A percentile compares a stretch with the other conserved stretches of the same genome.
phyloP scores from a whole-genome alignment of 2,113 vertebrate species.

The Perognathus longimembris region DNA sequence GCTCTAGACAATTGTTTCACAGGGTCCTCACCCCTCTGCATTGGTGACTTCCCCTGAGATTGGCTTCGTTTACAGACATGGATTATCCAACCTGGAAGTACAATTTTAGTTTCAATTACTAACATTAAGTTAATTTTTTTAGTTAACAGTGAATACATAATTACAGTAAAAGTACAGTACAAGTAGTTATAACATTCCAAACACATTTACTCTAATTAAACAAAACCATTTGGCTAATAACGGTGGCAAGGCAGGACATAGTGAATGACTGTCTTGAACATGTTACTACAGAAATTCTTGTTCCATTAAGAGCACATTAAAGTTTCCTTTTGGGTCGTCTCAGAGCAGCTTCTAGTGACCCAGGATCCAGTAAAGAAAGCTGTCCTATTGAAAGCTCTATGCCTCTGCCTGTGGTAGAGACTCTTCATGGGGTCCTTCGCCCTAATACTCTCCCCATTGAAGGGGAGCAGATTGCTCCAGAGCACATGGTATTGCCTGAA shows the following conservation, averaged over 20 bases:
- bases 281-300: background rate
- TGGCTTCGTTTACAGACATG: background rate
- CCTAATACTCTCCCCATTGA: background rate
- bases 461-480: background rate
- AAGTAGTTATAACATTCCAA: conserved; percentile 51
- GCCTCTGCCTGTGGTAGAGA: background rate
- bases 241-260: background rate
- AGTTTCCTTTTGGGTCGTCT: background rate
- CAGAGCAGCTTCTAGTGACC: background rate
- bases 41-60: background rate
- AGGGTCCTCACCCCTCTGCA: fast-evolving
- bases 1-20: background rate
- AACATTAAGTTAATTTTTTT: conserved; percentile 62
- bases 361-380: background rate
- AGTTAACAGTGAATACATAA: conserved; percentile 32
- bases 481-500: background rate
- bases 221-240: conserved; percentile 57
- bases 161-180: conserved; percentile 55
- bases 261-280: background rate
- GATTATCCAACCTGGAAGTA: conserved; percentile 40
- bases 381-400: background rate
- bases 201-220: conserved; percentile 65
- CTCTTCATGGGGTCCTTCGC: background rate
- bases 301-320: background rate
- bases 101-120: conserved; percentile 43